Conservation (phyloP, 2,888 invertebrate species). For the Artemia sinica region DNA sequence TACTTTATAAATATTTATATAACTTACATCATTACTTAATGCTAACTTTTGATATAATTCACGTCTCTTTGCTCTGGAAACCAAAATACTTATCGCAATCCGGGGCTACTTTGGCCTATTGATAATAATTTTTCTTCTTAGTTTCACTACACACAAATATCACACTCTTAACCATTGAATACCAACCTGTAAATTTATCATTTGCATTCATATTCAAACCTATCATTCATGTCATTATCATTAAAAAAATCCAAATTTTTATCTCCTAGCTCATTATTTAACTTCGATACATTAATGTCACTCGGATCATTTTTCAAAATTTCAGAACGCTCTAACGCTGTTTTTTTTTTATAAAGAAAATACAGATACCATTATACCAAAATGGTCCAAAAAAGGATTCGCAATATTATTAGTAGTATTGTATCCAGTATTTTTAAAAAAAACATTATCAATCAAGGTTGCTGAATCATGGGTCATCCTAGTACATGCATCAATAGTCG, state of each 20-base stretch:
- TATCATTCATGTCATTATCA: no score
- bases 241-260: no score
- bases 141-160: neutral
- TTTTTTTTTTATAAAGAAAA: no score
- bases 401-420: no score
- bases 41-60: constrained; percentile 8
- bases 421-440: no score
- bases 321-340: constrained; percentile 1
- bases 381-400: no score
- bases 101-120: neutral
- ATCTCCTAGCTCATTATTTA: neutral
- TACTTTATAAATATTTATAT: no score
- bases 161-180: constrained; percentile 4
- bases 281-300: neutral
- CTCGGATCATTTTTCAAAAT: neutral
- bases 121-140: constrained; percentile 1
- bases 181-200: constrained; percentile 5
- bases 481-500: no score
- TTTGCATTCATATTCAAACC: no score
- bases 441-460: no score
- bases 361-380: no score
- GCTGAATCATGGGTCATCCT: no score
- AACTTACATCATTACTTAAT: constrained; percentile 8
- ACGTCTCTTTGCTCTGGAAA: neutral
- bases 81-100: constrained; percentile 5